These are phyloP conservation scores for Exephanes ischioxanthus DNA, from an alignment of 2,888 invertebrate species.

Conservation along the genomic window DNA sequence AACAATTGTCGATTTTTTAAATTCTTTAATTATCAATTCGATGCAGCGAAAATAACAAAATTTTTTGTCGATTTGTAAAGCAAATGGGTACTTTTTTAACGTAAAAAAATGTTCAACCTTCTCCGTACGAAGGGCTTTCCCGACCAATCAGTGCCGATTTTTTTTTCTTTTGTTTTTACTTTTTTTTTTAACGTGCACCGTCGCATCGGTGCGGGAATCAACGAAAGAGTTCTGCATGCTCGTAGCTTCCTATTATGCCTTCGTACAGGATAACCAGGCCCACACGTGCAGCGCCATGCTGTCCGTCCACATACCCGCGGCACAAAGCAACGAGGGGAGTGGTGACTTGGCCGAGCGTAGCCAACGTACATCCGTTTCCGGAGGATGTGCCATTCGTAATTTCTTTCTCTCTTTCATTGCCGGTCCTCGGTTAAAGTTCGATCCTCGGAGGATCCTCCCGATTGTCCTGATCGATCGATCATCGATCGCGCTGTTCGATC, in stretches of 20 bases:
- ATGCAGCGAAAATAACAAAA: no score
- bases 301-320: slow-evolving; percentile 4
- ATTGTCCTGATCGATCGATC: neutral
- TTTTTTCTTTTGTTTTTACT: no score
- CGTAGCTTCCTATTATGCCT: slow-evolving; percentile 2
- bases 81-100: no score
- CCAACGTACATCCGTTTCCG: slow-evolving; percentile 81
- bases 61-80: no score
- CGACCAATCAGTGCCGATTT: no score
- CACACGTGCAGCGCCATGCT: slow-evolving; percentile 49
- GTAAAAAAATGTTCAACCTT: no score
- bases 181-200: neutral
- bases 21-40: no score
- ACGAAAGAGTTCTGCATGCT: neutral
- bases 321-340: slow-evolving; percentile 67
- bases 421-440: neutral
- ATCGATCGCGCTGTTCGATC: slow-evolving; percentile 1
- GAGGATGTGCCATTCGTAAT: slow-evolving; percentile 80
- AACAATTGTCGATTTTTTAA: no score
- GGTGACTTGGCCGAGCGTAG: slow-evolving; percentile 79
- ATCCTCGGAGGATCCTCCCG: neutral
- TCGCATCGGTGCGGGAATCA: neutral
- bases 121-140: no score
- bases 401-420: slow-evolving; percentile 41
- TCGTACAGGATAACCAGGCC: neutral